Conservation (phyloP, 1,140 invertebrate species). For the Monochamus saltuarius region DNA sequence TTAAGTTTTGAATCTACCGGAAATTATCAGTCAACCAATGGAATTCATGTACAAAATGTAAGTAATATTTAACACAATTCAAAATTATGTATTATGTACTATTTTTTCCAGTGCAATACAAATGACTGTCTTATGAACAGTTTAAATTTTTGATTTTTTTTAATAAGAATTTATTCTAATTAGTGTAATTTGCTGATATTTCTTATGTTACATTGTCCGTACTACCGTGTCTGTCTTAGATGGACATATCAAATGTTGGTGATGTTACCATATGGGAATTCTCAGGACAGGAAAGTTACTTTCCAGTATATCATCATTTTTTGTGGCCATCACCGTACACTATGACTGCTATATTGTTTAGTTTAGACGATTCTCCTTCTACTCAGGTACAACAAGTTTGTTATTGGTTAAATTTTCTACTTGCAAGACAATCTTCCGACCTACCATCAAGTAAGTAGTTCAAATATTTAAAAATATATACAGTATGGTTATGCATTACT, state of each 20-base stretch:
- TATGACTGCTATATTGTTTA: conserved; percentile 70
- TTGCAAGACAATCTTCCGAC: conserved; percentile 66
- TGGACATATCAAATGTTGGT: conserved; percentile 58
- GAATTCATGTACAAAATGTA: conserved; percentile 68
- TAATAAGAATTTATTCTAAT: too few relatives aligned
- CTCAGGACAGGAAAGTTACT: conserved; percentile 78
- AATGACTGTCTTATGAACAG: too few relatives aligned
- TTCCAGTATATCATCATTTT: conserved; percentile 69
- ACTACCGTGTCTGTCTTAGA: conserved; percentile 55
- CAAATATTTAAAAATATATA: background rate
- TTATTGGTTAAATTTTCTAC: conserved; percentile 81
- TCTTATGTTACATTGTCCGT: too few relatives aligned
- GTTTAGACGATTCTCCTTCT: conserved; percentile 68
- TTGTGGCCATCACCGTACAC: conserved; percentile 42
- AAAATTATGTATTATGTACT: too few relatives aligned
- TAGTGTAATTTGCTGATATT: too few relatives aligned
- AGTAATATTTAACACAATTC: too few relatives aligned
- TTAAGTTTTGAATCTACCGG: conserved; percentile 59
- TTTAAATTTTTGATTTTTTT: too few relatives aligned
- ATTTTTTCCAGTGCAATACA: too few relatives aligned
- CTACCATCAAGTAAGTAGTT: conserved; percentile 65
- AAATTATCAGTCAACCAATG: conserved; percentile 67
- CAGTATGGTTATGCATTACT: too few relatives aligned
- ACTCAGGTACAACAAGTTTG: conserved; percentile 72
- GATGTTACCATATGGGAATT: conserved; percentile 81